phyloP scores from a whole-genome alignment of 2,888 invertebrate species.

The Tryphoninae sp. region DNA sequence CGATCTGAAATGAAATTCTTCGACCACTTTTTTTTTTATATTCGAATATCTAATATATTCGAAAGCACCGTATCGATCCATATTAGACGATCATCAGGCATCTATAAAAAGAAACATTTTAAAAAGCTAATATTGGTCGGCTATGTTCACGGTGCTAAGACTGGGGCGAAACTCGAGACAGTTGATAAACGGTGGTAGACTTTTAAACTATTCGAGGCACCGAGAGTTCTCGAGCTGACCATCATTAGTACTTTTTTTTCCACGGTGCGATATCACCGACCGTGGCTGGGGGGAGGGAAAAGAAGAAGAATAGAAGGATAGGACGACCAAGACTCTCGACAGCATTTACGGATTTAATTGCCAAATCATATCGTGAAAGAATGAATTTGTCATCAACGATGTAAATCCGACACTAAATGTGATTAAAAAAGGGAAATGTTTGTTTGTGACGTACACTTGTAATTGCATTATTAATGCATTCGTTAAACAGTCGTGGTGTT shows the following conservation, averaged over 20 bases:
- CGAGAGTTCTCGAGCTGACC: neutral
- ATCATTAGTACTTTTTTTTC: neutral
- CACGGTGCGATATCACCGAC: no score
- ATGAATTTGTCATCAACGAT: slow-evolving; percentile 42
- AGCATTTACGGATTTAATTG: slow-evolving; percentile 49
- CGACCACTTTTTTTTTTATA: no score
- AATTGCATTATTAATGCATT: slow-evolving; percentile 70
- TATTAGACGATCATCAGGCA: no score
- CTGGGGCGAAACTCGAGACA: no score
- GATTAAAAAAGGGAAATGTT: slow-evolving; percentile 47
- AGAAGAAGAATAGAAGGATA: slow-evolving; percentile 41
- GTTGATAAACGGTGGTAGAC: neutral
- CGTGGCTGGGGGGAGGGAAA: slow-evolving; percentile 22
- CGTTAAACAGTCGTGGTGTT: slow-evolving; percentile 68
- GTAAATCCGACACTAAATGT: slow-evolving; percentile 39
- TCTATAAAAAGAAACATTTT: no score
- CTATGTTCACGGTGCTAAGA: neutral
- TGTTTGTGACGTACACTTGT: slow-evolving; percentile 46
- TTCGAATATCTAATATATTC: no score
- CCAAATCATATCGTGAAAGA: slow-evolving; percentile 31
- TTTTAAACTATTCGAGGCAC: neutral
- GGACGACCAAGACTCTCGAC: slow-evolving; percentile 29
- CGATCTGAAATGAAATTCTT: no score
- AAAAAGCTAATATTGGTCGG: no score
- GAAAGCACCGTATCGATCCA: no score